Percentiles rank a stretch among this genome's conserved stretches.
Conservation (phyloP, 2,113 vertebrate species). For the Australoheros scitulus region DNA sequence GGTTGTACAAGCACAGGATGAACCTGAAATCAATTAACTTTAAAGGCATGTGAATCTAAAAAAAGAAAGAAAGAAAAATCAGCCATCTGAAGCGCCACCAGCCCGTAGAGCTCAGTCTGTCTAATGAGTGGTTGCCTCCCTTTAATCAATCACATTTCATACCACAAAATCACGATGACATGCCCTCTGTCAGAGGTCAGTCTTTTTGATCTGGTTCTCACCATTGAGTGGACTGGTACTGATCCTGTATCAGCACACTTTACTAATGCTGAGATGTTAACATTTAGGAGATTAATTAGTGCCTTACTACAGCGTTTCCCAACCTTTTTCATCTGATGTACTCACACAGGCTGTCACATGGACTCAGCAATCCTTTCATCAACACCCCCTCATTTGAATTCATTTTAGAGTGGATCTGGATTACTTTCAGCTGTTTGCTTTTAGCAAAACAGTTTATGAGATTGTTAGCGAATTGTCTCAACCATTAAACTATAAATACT, state of each 20-base stretch:
- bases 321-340: neutral
- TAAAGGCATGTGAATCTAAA: conserved; percentile 54
- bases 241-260: conserved; percentile 38
- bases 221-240: conserved; percentile 19
- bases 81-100: conserved; percentile 43
- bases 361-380: neutral
- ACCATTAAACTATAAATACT: neutral
- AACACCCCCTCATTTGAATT: neutral
- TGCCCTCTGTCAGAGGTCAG: conserved; percentile 69
- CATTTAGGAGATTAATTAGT: conserved; percentile 21
- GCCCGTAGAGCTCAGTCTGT: conserved; percentile 25
- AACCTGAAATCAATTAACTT: conserved; percentile 62
- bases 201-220: conserved; percentile 37
- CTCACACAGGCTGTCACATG: conserved; percentile 2
- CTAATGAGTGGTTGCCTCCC: conserved; percentile 64
- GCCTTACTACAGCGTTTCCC: neutral
- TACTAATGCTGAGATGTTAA: conserved; percentile 5
- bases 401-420: neutral
- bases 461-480: neutral
- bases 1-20: conserved; percentile 36
- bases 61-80: neutral
- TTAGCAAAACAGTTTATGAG: neutral
- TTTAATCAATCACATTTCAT: conserved; percentile 83
- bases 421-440: conserved; percentile 7
- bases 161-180: conserved; percentile 75